A percentile compares a stretch with the other conserved stretches of the same genome.
Conservation (phyloP, 2,797 vertebrate species). For the Brachymystax lenok region DNA sequence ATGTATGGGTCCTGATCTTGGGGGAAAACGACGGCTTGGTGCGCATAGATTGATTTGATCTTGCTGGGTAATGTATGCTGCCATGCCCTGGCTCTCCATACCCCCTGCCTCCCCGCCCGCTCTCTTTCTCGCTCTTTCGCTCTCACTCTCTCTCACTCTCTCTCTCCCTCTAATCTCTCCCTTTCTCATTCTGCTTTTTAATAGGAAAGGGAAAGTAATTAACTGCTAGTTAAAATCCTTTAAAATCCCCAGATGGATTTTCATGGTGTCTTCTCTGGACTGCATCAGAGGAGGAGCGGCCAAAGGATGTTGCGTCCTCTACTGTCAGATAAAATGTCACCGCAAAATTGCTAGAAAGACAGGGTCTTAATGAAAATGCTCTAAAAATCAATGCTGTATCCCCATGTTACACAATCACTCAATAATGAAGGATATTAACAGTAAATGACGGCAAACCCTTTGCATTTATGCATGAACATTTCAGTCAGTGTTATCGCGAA, state of each 20-base stretch:
- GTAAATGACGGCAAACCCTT: slow-evolving; percentile 42
- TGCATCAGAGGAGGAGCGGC: slow-evolving; percentile 22
- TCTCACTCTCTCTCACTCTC: slow-evolving; percentile 35
- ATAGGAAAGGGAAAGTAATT: slow-evolving; percentile 42
- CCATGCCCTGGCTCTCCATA: slow-evolving; percentile 58
- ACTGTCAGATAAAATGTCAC: slow-evolving; percentile 1
- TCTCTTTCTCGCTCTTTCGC: neutral
- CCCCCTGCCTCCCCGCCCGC: neutral
- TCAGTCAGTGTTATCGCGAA: neutral
- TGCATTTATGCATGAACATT: slow-evolving; percentile 33
- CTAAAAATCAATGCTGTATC: neutral
- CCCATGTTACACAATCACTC: slow-evolving; percentile 30
- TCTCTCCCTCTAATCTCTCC: slow-evolving; percentile 4
- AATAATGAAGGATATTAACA: slow-evolving; percentile 52
- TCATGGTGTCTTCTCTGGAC: slow-evolving; percentile 29
- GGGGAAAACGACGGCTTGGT: too few species aligned
- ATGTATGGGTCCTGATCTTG: too few species aligned
- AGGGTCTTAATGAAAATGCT: neutral
- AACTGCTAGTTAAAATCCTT: slow-evolving; percentile 73
- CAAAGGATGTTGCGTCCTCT: slow-evolving; percentile 39
- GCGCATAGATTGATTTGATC: slow-evolving; percentile 8
- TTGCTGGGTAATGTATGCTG: slow-evolving; percentile 42
- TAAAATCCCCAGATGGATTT: slow-evolving; percentile 72
- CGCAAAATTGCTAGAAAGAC: neutral
- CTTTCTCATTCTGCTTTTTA: neutral